Evolutionary conservation across 2,113 vertebrate species (phyloP).

Genomic region (Clarias gariepinus): DNA sequence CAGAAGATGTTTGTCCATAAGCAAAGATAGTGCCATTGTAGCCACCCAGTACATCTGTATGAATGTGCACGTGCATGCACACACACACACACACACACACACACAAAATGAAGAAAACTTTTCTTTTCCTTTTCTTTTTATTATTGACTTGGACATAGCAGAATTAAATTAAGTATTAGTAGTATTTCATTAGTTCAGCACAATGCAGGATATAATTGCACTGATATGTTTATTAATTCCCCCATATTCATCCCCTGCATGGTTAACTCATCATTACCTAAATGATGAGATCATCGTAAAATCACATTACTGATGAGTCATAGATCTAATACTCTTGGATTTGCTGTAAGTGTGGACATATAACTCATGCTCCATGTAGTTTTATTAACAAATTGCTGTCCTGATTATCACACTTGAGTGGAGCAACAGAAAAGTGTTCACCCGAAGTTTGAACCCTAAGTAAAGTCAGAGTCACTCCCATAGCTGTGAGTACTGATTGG

Average conservation of each 20-base stretch:
- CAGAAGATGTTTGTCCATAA: constrained; percentile 92
- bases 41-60: constrained; percentile 84
- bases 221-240: background rate
- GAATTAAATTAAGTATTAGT: background rate
- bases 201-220: background rate
- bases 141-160: background rate
- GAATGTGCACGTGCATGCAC: background rate
- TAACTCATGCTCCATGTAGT: background rate
- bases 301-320: constrained; percentile 9
- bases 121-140: background rate
- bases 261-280: background rate
- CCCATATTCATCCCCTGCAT: background rate
- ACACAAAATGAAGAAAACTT: background rate
- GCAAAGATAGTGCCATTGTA: constrained; percentile 96
- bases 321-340: background rate
- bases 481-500: too few relatives aligned
- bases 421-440: too few relatives aligned
- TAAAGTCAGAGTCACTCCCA: too few relatives aligned
- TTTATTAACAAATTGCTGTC: background rate
- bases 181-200: background rate
- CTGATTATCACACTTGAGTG: background rate
- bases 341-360: background rate
- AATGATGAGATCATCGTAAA: background rate
- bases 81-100: background rate
- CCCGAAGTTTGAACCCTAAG: too few relatives aligned